Evolutionary conservation across 1,140 invertebrate genomes (phyloP).

Genomic region (Pseudomyrmex gracilis): DNA sequence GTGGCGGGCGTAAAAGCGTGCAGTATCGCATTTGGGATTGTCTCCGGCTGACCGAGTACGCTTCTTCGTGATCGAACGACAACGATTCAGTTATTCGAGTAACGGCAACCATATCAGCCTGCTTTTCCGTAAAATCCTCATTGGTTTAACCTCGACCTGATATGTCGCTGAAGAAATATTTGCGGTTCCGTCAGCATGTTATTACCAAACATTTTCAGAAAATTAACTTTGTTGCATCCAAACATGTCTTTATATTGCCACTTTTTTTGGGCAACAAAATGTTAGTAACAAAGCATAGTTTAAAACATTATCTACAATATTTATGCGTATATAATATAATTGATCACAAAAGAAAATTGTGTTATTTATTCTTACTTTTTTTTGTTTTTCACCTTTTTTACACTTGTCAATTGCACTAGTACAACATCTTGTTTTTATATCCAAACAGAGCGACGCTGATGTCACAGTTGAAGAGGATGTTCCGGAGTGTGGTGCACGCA

Average conservation of each 20-base stretch:
- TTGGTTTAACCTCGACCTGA: constrained; percentile 1
- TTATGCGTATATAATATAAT: no score
- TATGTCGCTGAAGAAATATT: constrained; percentile 3
- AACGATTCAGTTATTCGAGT: constrained; percentile 28
- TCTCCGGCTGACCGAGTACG: constrained; percentile 40
- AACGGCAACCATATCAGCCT: constrained; percentile 22
- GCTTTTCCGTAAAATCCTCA: constrained; percentile 27
- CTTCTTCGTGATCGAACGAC: constrained; percentile 33
- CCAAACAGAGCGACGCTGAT: not conserved
- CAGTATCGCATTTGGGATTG: constrained; percentile 42
- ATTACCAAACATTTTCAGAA: not conserved
- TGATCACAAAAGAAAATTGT: no score
- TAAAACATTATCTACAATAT: not conserved
- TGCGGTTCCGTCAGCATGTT: not conserved
- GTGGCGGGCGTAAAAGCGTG: not conserved
- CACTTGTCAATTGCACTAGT: not conserved
- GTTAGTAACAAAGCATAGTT: not conserved
- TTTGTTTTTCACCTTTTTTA: not conserved
- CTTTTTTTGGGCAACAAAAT: not conserved
- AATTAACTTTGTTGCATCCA: not conserved
- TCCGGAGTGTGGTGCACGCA: not conserved
- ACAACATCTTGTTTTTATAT: not conserved
- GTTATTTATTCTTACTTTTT: not conserved
- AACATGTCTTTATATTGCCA: no score
- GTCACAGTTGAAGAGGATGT: not conserved